These are phyloP conservation scores for Panzeria rudis DNA, from an alignment of 2,888 invertebrate species.

Conservation along the genomic window DNA sequence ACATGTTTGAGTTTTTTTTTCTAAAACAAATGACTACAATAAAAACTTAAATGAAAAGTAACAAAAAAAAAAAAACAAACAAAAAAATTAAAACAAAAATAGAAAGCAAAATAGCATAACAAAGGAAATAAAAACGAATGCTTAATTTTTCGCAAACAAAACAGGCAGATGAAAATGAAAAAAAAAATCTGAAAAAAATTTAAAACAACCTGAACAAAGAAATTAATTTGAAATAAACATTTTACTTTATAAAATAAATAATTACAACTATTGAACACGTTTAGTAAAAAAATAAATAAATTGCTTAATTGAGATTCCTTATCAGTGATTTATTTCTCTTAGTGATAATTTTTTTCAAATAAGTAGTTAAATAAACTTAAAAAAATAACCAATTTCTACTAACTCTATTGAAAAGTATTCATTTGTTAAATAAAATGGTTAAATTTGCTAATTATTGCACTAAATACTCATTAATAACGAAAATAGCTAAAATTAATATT, in stretches of 20 bases:
- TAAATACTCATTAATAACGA: background rate
- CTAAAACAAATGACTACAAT: slow-evolving; percentile 30
- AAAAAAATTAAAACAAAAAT: slow-evolving; percentile 11
- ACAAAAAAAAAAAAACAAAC: slow-evolving; percentile 14
- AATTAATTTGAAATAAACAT: background rate
- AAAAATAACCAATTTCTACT: background rate
- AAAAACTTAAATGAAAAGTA: slow-evolving; percentile 26
- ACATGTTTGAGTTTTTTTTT: slow-evolving; percentile 8
- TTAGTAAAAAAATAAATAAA: background rate
- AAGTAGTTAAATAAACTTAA: too few relatives aligned
- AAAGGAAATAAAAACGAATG: slow-evolving; percentile 22
- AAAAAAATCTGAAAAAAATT: background rate
- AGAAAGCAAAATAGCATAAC: slow-evolving; percentile 18
- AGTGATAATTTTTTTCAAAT: too few relatives aligned
- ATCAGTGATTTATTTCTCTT: background rate
- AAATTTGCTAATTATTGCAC: background rate
- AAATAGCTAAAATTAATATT: background rate
- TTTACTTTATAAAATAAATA: background rate
- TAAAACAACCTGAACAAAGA: background rate
- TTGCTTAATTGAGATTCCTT: background rate
- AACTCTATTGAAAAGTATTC: background rate
- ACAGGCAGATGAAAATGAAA: background rate
- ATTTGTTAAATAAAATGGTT: background rate
- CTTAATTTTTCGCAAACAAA: slow-evolving; percentile 27
- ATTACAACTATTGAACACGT: background rate